Evolutionary conservation across 1,140 invertebrate genomes (phyloP).

Genomic region (Bombus pyrosoma): DNA sequence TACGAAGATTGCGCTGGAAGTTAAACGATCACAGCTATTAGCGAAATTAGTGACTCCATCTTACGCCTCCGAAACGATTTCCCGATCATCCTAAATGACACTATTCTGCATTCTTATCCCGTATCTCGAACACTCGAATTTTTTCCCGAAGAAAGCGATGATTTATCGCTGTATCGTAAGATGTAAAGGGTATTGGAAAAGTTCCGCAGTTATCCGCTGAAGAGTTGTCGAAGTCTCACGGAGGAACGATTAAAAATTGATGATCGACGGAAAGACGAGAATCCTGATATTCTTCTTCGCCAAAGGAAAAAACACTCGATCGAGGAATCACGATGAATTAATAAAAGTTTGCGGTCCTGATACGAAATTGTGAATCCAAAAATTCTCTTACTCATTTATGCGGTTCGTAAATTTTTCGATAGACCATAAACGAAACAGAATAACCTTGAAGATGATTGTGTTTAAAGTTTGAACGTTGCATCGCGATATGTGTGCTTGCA

Average conservation of each 20-base stretch:
- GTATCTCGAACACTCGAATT: background rate
- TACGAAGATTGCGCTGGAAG: background rate
- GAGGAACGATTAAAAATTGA: slow-evolving; percentile 25
- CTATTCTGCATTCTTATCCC: too few species aligned
- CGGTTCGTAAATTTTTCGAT: background rate
- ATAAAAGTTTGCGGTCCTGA: background rate
- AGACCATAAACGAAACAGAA: too few species aligned
- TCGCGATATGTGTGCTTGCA: background rate
- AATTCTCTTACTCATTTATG: background rate
- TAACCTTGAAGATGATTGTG: background rate
- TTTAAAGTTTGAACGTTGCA: background rate
- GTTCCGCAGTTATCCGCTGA: slow-evolving; percentile 16
- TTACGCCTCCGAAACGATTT: background rate
- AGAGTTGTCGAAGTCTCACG: background rate
- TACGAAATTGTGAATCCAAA: background rate
- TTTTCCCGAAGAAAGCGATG: background rate
- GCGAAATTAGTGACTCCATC: background rate
- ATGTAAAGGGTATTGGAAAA: slow-evolving; percentile 16
- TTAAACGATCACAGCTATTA: background rate
- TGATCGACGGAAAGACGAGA: background rate
- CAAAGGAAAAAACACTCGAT: background rate
- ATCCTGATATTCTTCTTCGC: too few species aligned
- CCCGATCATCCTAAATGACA: background rate
- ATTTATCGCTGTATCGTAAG: background rate
- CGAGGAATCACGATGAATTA: background rate